These are phyloP conservation scores for Triplophysa dalaica DNA, from an alignment of 2,113 vertebrate species.

Conservation along the genomic window DNA sequence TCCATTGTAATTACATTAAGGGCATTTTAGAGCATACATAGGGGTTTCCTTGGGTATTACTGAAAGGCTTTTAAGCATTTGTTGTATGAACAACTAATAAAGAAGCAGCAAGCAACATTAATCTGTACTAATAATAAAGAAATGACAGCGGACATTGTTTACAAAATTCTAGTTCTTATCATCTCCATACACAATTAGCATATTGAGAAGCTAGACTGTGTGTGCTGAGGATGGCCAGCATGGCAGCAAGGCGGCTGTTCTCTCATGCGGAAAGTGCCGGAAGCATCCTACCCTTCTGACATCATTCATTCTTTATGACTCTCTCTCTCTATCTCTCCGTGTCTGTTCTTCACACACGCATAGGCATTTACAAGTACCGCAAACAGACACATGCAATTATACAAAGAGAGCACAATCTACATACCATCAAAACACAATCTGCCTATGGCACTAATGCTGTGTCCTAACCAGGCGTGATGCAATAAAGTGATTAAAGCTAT, in stretches of 20 bases:
- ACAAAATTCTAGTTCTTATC: slow-evolving; percentile 1
- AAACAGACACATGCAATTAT: slow-evolving; percentile 11
- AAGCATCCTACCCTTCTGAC: slow-evolving; percentile 35
- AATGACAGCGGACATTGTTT: background rate
- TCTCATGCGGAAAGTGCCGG: slow-evolving; percentile 40
- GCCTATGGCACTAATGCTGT: background rate
- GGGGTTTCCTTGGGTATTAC: background rate
- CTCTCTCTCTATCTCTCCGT: background rate
- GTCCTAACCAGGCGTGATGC: background rate
- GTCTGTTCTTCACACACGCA: slow-evolving; percentile 3
- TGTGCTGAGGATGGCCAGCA: slow-evolving; percentile 25
- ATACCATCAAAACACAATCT: background rate
- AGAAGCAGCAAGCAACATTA: slow-evolving; percentile 12
- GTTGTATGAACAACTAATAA: slow-evolving; percentile 1
- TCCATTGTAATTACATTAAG: slow-evolving; percentile 18
- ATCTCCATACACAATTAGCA: background rate
- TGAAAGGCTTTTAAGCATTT: background rate
- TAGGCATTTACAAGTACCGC: background rate
- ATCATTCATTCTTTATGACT: slow-evolving; percentile 43
- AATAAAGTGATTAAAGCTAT: background rate
- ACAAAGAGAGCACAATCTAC: background rate
- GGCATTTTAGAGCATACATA: slow-evolving; percentile 6
- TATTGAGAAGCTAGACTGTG: slow-evolving; percentile 9
- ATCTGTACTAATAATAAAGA: background rate
- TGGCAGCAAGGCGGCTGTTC: slow-evolving; percentile 26